These are phyloP conservation scores for Diabrotica balteata DNA, from an alignment of 2,888 invertebrate species.

Conservation along the genomic window DNA sequence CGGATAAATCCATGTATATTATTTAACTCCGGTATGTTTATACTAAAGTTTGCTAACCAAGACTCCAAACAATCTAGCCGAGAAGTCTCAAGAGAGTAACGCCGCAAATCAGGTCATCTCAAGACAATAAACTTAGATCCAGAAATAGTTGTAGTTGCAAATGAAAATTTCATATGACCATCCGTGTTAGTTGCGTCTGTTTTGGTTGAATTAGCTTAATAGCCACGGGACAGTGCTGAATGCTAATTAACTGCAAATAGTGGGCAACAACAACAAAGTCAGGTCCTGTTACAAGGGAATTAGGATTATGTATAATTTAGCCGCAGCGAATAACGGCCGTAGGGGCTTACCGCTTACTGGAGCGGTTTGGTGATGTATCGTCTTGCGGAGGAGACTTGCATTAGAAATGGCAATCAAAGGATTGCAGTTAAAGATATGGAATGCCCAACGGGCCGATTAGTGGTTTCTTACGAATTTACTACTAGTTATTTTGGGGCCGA, in stretches of 20 bases:
- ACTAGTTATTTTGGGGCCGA: too few relatives aligned
- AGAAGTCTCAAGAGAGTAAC: too few relatives aligned
- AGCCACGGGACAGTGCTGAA: conserved; percentile 39
- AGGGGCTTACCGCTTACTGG: conserved; percentile 28
- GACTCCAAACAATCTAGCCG: too few relatives aligned
- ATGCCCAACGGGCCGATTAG: too few relatives aligned
- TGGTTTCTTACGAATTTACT: too few relatives aligned
- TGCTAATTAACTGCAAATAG: conserved; percentile 37
- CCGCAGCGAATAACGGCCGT: conserved; percentile 27
- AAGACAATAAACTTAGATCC: not conserved
- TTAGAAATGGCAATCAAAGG: conserved; percentile 24
- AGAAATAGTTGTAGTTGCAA: conserved; percentile 3
- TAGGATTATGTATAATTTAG: conserved; percentile 35
- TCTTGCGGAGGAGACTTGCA: conserved; percentile 24
- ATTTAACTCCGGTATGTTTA: too few relatives aligned
- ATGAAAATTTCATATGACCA: conserved; percentile 20
- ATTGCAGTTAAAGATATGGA: conserved; percentile 14
- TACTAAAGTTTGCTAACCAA: too few relatives aligned
- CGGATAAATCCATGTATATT: too few relatives aligned
- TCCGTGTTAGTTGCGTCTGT: conserved; percentile 29
- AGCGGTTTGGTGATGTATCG: conserved; percentile 32
- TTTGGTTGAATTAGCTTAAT: conserved; percentile 41
- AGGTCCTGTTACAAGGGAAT: conserved; percentile 28
- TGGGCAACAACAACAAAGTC: conserved; percentile 30
- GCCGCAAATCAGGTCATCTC: not conserved